A percentile compares a stretch with the other conserved stretches of the same genome.
Conservation (phyloP, 2,797 vertebrate species). For the Scomberomorus guttatus region DNA sequence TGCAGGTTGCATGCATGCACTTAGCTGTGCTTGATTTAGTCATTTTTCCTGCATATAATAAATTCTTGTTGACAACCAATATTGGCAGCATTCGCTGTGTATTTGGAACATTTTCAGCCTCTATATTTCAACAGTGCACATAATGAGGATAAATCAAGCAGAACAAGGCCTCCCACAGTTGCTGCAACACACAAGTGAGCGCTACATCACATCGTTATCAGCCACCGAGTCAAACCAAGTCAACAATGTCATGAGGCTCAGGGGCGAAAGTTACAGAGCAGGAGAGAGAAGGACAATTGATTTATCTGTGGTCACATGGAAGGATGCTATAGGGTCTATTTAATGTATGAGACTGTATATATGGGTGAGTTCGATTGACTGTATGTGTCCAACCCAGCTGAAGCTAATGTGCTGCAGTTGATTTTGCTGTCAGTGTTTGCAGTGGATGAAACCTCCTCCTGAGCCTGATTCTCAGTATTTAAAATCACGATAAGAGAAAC, state of each 20-base stretch:
- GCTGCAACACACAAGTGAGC: slow-evolving; percentile 21
- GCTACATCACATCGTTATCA: slow-evolving; percentile 48
- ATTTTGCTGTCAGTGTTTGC: neutral
- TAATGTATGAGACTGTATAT: neutral
- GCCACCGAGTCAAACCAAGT: slow-evolving; percentile 22
- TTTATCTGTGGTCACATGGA: slow-evolving; percentile 26
- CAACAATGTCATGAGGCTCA: slow-evolving; percentile 16
- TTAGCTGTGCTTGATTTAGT: slow-evolving; percentile 16
- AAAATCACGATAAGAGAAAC: neutral
- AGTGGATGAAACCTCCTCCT: neutral
- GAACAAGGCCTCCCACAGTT: slow-evolving; percentile 36
- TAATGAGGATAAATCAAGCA: slow-evolving; percentile 51
- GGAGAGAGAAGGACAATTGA: slow-evolving; percentile 1
- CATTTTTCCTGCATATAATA: slow-evolving; percentile 1
- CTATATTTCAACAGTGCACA: slow-evolving; percentile 14
- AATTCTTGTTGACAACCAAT: slow-evolving; percentile 24
- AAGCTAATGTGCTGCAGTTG: slow-evolving; percentile 23
- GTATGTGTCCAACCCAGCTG: neutral
- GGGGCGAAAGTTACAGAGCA: slow-evolving; percentile 27
- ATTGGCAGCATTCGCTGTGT: slow-evolving; percentile 6
- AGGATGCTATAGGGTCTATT: neutral
- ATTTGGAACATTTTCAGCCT: slow-evolving; percentile 27
- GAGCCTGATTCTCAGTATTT: neutral
- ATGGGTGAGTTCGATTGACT: neutral
- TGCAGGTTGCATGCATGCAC: slow-evolving; percentile 5